A percentile compares a stretch with the other conserved stretches of the same genome.
Evolutionary conservation across 2,888 invertebrate species (phyloP).

Genomic region (Chelonus formosanus): DNA sequence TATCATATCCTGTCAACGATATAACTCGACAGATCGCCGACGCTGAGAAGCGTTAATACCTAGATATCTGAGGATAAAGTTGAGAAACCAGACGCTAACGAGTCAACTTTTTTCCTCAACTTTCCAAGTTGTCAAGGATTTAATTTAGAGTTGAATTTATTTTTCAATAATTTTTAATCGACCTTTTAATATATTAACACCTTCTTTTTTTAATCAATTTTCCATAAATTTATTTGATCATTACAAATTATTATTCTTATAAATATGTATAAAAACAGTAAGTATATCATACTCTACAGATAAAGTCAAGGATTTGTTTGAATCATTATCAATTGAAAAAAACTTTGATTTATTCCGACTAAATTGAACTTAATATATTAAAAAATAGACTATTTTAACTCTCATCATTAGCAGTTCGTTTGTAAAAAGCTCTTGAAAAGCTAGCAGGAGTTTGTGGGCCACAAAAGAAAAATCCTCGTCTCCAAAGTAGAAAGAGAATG

Average conservation of each 20-base stretch:
- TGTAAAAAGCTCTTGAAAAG: slow-evolving; percentile 78
- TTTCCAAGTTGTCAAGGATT: too few species aligned
- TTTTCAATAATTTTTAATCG: too few species aligned
- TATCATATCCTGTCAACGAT: slow-evolving; percentile 37
- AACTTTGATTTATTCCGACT: background rate
- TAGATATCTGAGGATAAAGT: slow-evolving; percentile 28
- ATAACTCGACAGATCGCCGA: slow-evolving; percentile 44
- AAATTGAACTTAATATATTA: background rate
- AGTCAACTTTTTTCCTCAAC: slow-evolving; percentile 3
- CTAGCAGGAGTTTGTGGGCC: slow-evolving; percentile 70
- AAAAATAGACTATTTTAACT: background rate
- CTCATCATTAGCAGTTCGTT: slow-evolving; percentile 71
- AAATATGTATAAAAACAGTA: too few species aligned
- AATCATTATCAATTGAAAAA: too few species aligned
- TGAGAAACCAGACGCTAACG: slow-evolving; percentile 18
- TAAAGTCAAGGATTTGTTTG: too few species aligned
- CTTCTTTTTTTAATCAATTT: too few species aligned
- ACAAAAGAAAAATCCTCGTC: slow-evolving; percentile 73
- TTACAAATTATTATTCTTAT: too few species aligned
- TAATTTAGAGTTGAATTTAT: too few species aligned
- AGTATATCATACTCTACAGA: too few species aligned
- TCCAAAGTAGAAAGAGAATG: slow-evolving; percentile 70
- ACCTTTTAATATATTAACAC: too few species aligned
- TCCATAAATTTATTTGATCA: too few species aligned
- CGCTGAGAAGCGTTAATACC: slow-evolving; percentile 43